Conservation (phyloP, 2,113 vertebrate species). For the Hypocryptadius cinnamomeus region DNA sequence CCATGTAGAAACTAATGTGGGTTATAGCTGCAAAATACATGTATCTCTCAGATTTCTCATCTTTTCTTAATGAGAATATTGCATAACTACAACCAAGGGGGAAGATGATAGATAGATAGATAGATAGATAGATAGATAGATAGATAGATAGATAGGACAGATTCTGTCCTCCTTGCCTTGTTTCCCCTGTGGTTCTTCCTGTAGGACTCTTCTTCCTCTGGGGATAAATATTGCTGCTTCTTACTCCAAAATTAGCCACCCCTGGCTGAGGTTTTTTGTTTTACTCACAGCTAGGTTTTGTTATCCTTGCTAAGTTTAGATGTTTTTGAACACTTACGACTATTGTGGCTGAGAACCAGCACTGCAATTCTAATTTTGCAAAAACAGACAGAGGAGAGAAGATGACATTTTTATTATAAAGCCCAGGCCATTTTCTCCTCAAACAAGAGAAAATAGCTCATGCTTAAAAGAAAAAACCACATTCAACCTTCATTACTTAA, state of each 20-base stretch:
- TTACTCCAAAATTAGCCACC: neutral
- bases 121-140: fast-evolving
- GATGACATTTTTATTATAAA: neutral
- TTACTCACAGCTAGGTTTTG: neutral
- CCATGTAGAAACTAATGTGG: neutral
- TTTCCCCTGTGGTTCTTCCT: neutral
- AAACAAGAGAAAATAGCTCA: neutral
- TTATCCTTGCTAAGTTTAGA: neutral
- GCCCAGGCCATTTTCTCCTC: neutral
- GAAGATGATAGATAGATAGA: neutral
- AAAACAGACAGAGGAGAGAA: neutral
- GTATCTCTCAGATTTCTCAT: neutral
- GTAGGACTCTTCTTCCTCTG: neutral
- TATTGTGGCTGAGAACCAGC: neutral
- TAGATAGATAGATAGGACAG: fast-evolving
- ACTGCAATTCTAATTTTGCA: neutral
- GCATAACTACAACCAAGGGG: neutral
- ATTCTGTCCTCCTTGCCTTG: neutral
- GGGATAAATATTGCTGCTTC: neutral
- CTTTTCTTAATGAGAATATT: neutral
- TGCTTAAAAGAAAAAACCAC: neutral
- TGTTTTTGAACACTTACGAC: neutral
- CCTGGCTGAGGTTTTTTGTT: neutral
- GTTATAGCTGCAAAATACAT: neutral
- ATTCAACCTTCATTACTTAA: neutral